Evolutionary conservation across 1,140 invertebrate genomes (phyloP), one percentile per base, ranked within the genome.

Genomic region (Lysiphlebus fabarum): DNA sequence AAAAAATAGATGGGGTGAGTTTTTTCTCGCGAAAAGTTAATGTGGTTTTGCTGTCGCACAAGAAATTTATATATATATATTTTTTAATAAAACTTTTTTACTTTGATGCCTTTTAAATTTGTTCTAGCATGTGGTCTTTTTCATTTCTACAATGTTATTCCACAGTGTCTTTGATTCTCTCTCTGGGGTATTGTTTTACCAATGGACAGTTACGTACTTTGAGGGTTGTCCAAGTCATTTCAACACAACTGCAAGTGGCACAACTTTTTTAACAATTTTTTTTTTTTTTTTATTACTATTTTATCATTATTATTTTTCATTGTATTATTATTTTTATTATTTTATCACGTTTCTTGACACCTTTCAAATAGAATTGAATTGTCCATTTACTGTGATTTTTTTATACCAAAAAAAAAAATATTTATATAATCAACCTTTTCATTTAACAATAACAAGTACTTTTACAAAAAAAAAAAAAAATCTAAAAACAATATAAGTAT

Each of bases 21-120:
- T 62, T 62, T n/a, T 57, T 62, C 55, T 48, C 40, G 43, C 42
- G 47, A 48, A 36, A 37, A 58, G 43, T 43, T 48, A 53, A 62
- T 54, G 56, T 37, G 56, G 45, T 53, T 62, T 58, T 44, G 41
- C 49, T 54, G 43, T 57, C 60, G 45, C 53, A 10, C 40, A n/a
- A 14, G 45, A 14, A 10, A 1, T 34, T 37, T 42, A 26, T 14
- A 17, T 34, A 37, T 14, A 12, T 38, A 7, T 17, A 51, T 36
- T 51, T 51, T 51, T 6, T 42, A 41, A 7, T 11, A 7, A 37
- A 17, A 41, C 12, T 14, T 14, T 53, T 11, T 14, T 45, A 34
- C 11, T 36, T 5, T 8, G 34, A 9, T 36, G 8, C 26, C 33
- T 10, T 33, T 45, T 11, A 55, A 14, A 34, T 5, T 33, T 9